These are phyloP conservation scores for Sphaerophoria rueppellii DNA, from an alignment of 2,888 invertebrate genomes.

Conservation along the genomic window DNA sequence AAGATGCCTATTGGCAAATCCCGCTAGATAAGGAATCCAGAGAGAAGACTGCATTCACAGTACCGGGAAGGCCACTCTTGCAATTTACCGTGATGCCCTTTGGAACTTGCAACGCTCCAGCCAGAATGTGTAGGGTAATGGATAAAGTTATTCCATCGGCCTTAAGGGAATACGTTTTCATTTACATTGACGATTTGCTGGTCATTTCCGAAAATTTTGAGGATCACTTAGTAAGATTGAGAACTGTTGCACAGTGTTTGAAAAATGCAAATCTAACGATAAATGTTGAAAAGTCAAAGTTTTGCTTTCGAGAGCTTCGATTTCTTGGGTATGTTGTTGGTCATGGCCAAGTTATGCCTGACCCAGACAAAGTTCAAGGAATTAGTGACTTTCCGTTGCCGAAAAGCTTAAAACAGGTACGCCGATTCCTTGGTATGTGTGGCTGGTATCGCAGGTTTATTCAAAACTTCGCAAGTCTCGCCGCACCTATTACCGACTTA, in stretches of 20 bases:
- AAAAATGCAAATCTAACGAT: constrained; percentile 55
- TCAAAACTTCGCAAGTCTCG: constrained; percentile 43
- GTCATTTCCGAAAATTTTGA: constrained; percentile 22
- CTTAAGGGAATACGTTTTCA: no score
- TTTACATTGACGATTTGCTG: constrained; percentile 18
- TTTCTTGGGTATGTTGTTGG: constrained; percentile 57
- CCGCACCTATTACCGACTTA: constrained; percentile 43
- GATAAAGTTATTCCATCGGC: no score
- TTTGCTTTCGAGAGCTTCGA: constrained; percentile 41
- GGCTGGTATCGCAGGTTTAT: constrained; percentile 53
- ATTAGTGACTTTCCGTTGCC: constrained; percentile 50
- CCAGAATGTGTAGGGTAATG: no score
- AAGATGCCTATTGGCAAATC: constrained; percentile 58
- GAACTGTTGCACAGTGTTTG: constrained; percentile 41
- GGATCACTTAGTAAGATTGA: background rate
- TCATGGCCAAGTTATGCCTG: constrained; percentile 33
- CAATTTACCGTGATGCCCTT: constrained; percentile 65
- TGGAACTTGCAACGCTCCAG: constrained; percentile 40
- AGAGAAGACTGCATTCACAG: constrained; percentile 71
- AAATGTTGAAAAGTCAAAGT: constrained; percentile 46
- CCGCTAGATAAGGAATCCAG: constrained; percentile 41
- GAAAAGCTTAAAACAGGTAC: constrained; percentile 66
- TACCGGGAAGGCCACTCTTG: constrained; percentile 63
- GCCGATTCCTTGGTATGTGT: constrained; percentile 70
- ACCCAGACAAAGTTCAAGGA: constrained; percentile 41